Evolutionary conservation across 2,888 invertebrate genomes (phyloP).

Genomic region (Metacarcinus magister): DNA sequence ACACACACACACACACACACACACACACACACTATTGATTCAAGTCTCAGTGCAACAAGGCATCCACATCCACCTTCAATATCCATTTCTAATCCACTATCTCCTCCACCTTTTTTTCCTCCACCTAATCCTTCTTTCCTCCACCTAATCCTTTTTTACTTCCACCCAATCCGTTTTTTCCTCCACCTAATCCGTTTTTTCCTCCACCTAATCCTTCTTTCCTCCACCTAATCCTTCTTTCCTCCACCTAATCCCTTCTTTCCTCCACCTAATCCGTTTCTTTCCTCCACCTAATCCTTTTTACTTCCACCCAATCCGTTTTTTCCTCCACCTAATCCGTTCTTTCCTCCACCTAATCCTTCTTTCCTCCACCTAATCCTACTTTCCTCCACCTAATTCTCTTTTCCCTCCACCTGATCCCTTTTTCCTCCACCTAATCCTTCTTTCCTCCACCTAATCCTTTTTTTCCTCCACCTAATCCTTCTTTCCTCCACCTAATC

Average conservation of each 20-base stretch:
- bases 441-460: not conserved
- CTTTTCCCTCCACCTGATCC: not conserved
- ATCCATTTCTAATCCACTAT: too few species aligned
- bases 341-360: too few species aligned
- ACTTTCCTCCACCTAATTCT: not conserved
- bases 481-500: not conserved
- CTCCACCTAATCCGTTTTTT: not conserved
- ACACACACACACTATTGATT: not conserved
- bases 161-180: too few species aligned
- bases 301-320: not conserved
- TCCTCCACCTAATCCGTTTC: not conserved
- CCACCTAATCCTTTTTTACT: not conserved
- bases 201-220: not conserved
- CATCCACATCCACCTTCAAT: too few species aligned
- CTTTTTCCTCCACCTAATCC: not conserved
- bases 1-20: slow-evolving; percentile 19
- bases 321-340: too few species aligned
- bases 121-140: not conserved
- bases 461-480: not conserved
- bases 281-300: not conserved
- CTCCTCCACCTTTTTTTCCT: too few species aligned
- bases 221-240: not conserved
- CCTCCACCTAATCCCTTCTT: not conserved
- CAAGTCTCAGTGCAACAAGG: too few species aligned
- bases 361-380: not conserved